A percentile compares a stretch with the other conserved stretches of the same genome.
Evolutionary conservation across 2,797 vertebrate species (phyloP).

Genomic region (Periparus ater): DNA sequence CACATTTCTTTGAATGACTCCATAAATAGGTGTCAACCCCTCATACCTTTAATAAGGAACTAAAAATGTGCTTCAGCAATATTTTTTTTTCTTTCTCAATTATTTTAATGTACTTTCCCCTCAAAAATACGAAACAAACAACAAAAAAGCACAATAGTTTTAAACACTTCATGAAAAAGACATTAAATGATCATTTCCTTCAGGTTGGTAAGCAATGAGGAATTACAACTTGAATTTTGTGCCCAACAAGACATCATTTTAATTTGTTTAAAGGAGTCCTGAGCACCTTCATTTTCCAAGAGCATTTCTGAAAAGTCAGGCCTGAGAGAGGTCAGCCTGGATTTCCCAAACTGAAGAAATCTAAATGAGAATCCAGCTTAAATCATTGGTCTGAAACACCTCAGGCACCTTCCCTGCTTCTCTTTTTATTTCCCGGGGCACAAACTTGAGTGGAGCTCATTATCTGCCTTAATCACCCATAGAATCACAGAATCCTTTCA

Average conservation of each 20-base stretch:
- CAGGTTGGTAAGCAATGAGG: neutral
- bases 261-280: neutral
- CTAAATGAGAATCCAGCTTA: neutral
- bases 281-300: neutral
- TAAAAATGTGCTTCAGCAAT: neutral
- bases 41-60: neutral
- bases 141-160: neutral
- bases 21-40: neutral
- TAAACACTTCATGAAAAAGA: neutral
- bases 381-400: rapidly evolving
- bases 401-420: neutral
- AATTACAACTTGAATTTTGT: neutral
- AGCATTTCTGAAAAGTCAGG: neutral
- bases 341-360: neutral
- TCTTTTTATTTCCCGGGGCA: neutral
- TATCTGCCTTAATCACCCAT: neutral
- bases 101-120: neutral
- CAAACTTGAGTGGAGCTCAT: neutral
- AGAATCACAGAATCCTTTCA: neutral
- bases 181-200: neutral
- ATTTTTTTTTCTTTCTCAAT: neutral
- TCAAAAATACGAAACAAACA: neutral
- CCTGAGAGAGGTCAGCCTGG: neutral
- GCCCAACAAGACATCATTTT: neutral
- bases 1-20: neutral